phyloP scores from a whole-genome alignment of 2,888 invertebrate species.

The Phaonia tiefii region DNA sequence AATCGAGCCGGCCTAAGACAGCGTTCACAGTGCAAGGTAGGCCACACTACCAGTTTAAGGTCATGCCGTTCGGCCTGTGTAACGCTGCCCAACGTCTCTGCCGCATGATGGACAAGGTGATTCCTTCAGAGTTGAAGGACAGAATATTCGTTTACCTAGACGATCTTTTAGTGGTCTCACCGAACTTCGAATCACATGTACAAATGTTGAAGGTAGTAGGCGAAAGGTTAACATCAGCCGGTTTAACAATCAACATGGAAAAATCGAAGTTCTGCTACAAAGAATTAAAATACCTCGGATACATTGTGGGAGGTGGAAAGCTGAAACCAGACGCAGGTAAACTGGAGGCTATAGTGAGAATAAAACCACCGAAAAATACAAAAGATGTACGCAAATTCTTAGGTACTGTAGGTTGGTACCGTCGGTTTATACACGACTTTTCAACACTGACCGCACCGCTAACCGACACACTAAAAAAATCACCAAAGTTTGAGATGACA shows the following conservation, averaged over 20 bases:
- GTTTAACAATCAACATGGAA: slow-evolving; percentile 37
- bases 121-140: slow-evolving; percentile 28
- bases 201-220: slow-evolving; percentile 22
- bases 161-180: slow-evolving; percentile 7
- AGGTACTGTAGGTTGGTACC: slow-evolving; percentile 47
- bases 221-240: slow-evolving; percentile 8
- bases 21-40: slow-evolving; percentile 31
- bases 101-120: slow-evolving; percentile 32
- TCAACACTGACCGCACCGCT: slow-evolving; percentile 30
- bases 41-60: slow-evolving; percentile 24
- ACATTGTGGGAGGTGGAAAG: slow-evolving; percentile 26
- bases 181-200: not conserved
- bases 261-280: slow-evolving; percentile 43
- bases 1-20: slow-evolving; percentile 27
- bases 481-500: not conserved
- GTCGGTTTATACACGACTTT: slow-evolving; percentile 34
- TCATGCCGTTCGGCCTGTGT: slow-evolving; percentile 31
- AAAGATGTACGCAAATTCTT: slow-evolving; percentile 36
- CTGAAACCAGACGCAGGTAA: slow-evolving; percentile 18
- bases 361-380: slow-evolving; percentile 29
- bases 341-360: slow-evolving; percentile 23
- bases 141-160: slow-evolving; percentile 19
- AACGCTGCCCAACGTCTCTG: slow-evolving; percentile 7
- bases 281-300: slow-evolving; percentile 36
- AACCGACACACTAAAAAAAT: not conserved